Percentiles rank a stretch among this genome's conserved stretches.
These are phyloP conservation scores for Psylliodes chrysocephalus DNA, from an alignment of 2,888 invertebrate species.

Conservation along the genomic window DNA sequence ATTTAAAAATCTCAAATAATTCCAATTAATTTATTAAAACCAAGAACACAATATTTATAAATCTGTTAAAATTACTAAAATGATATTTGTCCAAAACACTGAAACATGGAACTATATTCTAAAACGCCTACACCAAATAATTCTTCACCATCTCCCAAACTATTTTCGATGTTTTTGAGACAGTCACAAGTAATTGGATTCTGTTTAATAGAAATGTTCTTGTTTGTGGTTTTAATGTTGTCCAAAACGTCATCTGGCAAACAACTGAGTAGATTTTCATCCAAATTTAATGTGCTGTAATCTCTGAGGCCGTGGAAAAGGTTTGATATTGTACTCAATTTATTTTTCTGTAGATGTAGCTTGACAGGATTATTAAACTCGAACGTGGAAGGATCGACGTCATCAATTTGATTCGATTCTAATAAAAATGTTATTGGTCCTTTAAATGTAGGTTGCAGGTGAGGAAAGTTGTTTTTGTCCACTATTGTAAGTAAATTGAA, in stretches of 20 bases:
- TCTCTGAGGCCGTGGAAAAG: constrained; percentile 40
- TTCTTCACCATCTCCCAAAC: not conserved
- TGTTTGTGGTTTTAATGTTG: constrained; percentile 35
- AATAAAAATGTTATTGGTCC: constrained; percentile 43
- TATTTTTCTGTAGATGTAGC: constrained; percentile 50
- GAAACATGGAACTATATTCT: not conserved
- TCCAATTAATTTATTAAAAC: no score
- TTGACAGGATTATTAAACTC: constrained; percentile 40
- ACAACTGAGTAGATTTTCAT: constrained; percentile 46
- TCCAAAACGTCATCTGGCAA: constrained; percentile 49
- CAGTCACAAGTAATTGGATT: constrained; percentile 53
- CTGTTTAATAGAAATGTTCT: constrained; percentile 41
- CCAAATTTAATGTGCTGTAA: constrained; percentile 47
- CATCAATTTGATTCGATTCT: constrained; percentile 43
- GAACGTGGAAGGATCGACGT: constrained; percentile 43
- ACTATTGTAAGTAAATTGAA: constrained; percentile 47
- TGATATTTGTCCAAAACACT: not conserved
- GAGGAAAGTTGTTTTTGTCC: constrained; percentile 34
- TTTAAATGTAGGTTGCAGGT: constrained; percentile 20
- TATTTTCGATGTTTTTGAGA: constrained; percentile 42
- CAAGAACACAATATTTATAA: no score
- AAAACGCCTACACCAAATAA: not conserved
- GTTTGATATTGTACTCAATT: constrained; percentile 38
- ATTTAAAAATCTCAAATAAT: no score
- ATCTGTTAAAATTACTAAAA: not conserved